A percentile compares a stretch with the other conserved stretches of the same genome.
Evolutionary conservation across 2,113 vertebrate species (phyloP).

Genomic region (Sebastes schlegelii): DNA sequence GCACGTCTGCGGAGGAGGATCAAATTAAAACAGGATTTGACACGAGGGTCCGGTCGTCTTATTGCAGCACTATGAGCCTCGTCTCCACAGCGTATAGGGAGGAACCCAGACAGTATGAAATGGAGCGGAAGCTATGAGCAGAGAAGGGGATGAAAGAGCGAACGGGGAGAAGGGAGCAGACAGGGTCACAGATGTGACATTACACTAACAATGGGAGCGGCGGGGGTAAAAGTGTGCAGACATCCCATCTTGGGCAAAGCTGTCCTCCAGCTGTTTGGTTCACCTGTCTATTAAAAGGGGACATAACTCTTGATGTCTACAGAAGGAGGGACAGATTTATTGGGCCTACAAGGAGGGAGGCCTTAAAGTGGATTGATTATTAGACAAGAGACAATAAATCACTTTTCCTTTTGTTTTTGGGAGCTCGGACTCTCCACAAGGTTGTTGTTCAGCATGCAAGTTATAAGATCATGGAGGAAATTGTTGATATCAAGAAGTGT

Average conservation of each 20-base stretch:
- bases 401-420: slow-evolving; percentile 44
- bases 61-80: slow-evolving; percentile 19
- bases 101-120: slow-evolving; percentile 80
- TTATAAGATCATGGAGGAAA: neutral
- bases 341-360: slow-evolving; percentile 53
- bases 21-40: slow-evolving; percentile 72
- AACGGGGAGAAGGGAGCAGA: slow-evolving; percentile 71
- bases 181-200: slow-evolving; percentile 85
- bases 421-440: slow-evolving; percentile 15
- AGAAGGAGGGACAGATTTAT: slow-evolving; percentile 80
- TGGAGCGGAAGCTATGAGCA: slow-evolving; percentile 81
- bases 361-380: slow-evolving; percentile 64
- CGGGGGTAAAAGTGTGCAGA: slow-evolving; percentile 79
- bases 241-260: slow-evolving; percentile 78
- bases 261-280: slow-evolving; percentile 81
- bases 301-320: slow-evolving; percentile 76
- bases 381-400: slow-evolving; percentile 74
- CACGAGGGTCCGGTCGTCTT: slow-evolving; percentile 25
- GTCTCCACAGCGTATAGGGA: slow-evolving; percentile 64
- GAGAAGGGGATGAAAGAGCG: slow-evolving; percentile 76
- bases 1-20: slow-evolving; percentile 24
- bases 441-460: neutral
- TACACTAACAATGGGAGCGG: slow-evolving; percentile 74
- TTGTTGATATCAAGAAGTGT: neutral
- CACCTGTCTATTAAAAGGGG: slow-evolving; percentile 85